Percentiles rank a stretch among this genome's conserved stretches.
phyloP scores from a whole-genome alignment of 2,888 invertebrate species.

The Acanthosoma haemorrhoidale region DNA sequence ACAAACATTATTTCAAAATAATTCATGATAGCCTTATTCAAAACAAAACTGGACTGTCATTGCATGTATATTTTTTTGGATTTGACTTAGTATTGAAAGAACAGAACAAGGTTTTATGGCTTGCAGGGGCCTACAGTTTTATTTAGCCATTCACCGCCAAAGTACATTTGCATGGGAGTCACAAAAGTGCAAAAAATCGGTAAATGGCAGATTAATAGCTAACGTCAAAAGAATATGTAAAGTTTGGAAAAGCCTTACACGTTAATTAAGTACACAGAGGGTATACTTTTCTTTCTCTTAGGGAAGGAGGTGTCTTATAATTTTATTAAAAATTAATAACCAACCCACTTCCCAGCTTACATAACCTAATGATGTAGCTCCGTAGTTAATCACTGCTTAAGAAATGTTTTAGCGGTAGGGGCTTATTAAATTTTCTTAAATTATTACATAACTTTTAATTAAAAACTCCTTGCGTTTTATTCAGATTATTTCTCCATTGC shows the following conservation, averaged over 20 bases:
- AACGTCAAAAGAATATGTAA: no score
- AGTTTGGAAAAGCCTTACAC: not conserved
- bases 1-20: no score
- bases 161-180: no score
- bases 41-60: no score
- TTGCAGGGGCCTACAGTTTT: no score
- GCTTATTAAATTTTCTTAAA: slow-evolving; percentile 10
- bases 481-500: slow-evolving; percentile 11
- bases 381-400: not conserved
- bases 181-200: no score
- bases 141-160: no score
- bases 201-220: no score
- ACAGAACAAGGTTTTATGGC: no score
- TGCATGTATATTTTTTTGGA: no score
- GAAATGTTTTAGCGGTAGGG: not conserved
- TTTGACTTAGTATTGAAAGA: no score
- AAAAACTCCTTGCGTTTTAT: not conserved
- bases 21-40: no score
- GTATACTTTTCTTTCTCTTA: not conserved
- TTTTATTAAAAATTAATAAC: slow-evolving; percentile 6
- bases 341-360: not conserved
- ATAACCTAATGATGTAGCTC: slow-evolving; percentile 14
- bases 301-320: not conserved
- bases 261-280: not conserved
- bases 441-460: slow-evolving; percentile 10